Evolutionary conservation across 1,140 invertebrate genomes (phyloP).

Genomic region (Procambarus virginalis): DNA sequence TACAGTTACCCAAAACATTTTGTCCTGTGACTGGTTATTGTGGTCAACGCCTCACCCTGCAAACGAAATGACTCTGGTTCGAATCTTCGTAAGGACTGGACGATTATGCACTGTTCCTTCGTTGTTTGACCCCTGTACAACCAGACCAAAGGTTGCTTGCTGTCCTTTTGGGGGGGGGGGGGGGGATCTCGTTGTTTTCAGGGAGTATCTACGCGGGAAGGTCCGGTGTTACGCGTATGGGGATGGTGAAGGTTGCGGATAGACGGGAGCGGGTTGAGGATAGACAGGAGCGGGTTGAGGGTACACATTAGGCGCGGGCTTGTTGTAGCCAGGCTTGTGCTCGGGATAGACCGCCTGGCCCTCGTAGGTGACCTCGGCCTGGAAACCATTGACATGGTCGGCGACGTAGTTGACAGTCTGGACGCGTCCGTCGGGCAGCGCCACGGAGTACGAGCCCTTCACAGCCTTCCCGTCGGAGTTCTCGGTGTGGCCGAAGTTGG

Average conservation of each 20-base stretch:
- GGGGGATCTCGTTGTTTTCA: no score
- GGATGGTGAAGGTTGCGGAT: neutral
- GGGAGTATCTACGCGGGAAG: no score
- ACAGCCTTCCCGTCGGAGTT: slow-evolving; percentile 60
- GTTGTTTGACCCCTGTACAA: no score
- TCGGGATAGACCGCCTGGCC: slow-evolving; percentile 63
- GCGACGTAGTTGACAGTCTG: slow-evolving; percentile 70
- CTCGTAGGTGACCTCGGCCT: slow-evolving; percentile 70
- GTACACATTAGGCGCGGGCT: neutral
- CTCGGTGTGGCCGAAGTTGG: slow-evolving; percentile 54
- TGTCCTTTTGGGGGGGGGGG: no score
- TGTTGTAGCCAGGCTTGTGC: slow-evolving; percentile 7
- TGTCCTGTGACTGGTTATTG: no score
- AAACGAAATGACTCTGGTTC: no score
- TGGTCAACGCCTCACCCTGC: no score
- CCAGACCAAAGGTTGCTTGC: no score
- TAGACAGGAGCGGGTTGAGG: no score
- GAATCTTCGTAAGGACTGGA: no score
- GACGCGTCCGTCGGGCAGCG: slow-evolving; percentile 71
- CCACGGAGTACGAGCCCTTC: slow-evolving; percentile 67
- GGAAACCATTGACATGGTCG: slow-evolving; percentile 70
- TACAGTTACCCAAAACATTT: no score
- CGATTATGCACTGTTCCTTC: no score
- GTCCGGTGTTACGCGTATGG: neutral
- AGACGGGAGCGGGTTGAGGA: neutral